Percentiles rank a stretch among this genome's conserved stretches.
These are phyloP conservation scores for Ploceus nigricollis DNA, from an alignment of 2,113 vertebrate genomes.

Conservation along the genomic window DNA sequence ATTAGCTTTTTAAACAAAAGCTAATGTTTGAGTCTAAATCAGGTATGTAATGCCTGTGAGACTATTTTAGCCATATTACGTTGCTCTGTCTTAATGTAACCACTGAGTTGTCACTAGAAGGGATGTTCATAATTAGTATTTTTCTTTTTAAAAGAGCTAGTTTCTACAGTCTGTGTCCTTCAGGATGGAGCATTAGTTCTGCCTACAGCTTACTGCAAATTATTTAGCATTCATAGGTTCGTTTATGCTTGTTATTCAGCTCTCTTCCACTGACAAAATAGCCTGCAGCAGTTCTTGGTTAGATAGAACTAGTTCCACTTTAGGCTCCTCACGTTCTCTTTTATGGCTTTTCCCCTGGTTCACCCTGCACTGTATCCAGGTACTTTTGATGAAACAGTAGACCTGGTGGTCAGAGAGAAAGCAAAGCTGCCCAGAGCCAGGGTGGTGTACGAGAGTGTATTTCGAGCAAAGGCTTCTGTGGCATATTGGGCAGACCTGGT, in stretches of 20 bases:
- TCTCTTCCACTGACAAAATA: slow-evolving; percentile 39
- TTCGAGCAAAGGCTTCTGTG: neutral
- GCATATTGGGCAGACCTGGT: neutral
- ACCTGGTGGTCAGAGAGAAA: neutral
- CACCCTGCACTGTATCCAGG: neutral
- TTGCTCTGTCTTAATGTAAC: neutral
- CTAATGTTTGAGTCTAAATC: neutral
- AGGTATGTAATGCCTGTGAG: neutral
- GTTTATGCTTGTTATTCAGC: slow-evolving; percentile 44
- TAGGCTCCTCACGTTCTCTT: neutral
- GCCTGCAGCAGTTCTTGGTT: slow-evolving; percentile 22
- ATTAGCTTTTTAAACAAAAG: neutral
- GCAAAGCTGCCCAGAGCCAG: neutral
- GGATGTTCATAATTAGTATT: neutral
- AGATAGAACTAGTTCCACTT: slow-evolving; percentile 34
- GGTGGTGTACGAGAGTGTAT: fast-evolving
- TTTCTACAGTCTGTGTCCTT: slow-evolving; percentile 5
- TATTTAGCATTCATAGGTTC: slow-evolving; percentile 22
- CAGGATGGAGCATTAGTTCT: slow-evolving; percentile 24
- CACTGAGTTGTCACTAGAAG: neutral
- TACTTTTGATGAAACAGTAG: neutral
- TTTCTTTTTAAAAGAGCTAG: neutral
- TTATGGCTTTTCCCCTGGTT: neutral
- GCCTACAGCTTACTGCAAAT: slow-evolving; percentile 16
- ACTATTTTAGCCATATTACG: neutral